A percentile compares a stretch with the other conserved stretches of the same genome.
Conservation (phyloP, 2,888 invertebrate species). For the Augochlorella aurata region DNA sequence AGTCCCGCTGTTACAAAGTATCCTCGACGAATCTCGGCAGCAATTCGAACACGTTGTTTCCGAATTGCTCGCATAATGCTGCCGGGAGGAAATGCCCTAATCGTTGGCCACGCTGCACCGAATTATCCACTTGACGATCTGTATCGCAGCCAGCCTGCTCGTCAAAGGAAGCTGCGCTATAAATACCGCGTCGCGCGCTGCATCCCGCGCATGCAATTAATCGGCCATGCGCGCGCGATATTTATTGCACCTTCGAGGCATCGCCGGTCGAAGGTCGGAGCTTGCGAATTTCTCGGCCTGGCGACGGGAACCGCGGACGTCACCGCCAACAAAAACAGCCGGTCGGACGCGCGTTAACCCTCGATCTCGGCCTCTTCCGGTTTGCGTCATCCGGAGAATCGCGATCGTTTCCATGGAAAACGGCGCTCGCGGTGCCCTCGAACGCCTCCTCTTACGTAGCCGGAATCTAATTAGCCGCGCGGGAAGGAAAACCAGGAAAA, state of each 20-base stretch:
- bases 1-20: neutral
- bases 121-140: neutral
- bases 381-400: neutral
- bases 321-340: neutral
- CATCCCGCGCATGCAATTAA: neutral
- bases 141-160: neutral
- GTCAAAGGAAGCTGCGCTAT: neutral
- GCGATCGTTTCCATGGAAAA: neutral
- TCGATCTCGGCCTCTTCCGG: neutral
- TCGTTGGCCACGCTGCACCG: neutral
- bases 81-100: neutral
- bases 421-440: neutral
- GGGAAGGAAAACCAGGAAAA: too few species aligned
- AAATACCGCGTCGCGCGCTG: neutral
- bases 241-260: conserved; percentile 16
- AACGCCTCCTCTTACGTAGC: neutral
- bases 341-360: conserved; percentile 2
- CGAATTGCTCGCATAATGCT: too few species aligned
- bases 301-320: neutral
- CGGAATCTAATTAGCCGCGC: neutral
- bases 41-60: too few species aligned
- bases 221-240: conserved; percentile 12
- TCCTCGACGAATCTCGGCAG: neutral
- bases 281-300: neutral
- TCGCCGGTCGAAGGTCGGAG: neutral